These are phyloP conservation scores for Tiphia femorata DNA, from an alignment of 2,888 invertebrate genomes.

Conservation along the genomic window DNA sequence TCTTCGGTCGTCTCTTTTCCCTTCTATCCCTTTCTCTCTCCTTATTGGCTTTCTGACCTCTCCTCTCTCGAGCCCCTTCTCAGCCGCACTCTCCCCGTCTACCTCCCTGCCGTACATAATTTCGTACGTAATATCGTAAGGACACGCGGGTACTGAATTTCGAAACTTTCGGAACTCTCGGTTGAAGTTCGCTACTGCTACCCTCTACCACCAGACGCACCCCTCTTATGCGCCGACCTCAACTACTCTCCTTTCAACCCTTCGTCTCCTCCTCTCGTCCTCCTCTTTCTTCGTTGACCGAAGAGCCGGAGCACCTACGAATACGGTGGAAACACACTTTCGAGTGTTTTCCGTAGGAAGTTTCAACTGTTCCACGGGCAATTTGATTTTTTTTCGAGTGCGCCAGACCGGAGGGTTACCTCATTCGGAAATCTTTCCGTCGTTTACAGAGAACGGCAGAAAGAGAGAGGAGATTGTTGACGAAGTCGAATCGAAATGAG, in stretches of 20 bases:
- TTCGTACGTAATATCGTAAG: constrained; percentile 36
- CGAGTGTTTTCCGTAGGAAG: constrained; percentile 27
- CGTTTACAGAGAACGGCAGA: too few species aligned
- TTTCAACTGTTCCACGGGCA: constrained; percentile 22
- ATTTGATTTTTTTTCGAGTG: constrained; percentile 5
- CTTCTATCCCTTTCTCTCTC: too few species aligned
- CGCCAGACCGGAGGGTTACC: too few species aligned
- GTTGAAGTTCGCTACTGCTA: constrained; percentile 21
- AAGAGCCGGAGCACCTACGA: constrained; percentile 7
- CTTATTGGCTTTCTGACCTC: too few species aligned
- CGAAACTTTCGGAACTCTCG: constrained; percentile 34
- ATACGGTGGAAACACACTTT: constrained; percentile 10
- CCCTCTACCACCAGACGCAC: constrained; percentile 1
- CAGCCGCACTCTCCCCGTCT: neutral
- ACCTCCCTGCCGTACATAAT: constrained; percentile 30
- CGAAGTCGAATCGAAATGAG: too few species aligned
- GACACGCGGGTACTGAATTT: constrained; percentile 35
- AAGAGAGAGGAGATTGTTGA: too few species aligned
- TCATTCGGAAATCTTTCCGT: too few species aligned
- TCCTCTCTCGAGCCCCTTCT: too few species aligned
- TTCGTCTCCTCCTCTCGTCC: neutral
- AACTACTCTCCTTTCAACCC: constrained; percentile 3
- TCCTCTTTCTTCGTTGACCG: constrained; percentile 1
- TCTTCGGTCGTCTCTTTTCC: too few species aligned
- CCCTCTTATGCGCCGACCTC: constrained; percentile 5